Base-by-base conservation (phyloP, 37 sponge, comb jelly and placozoan species). In the Axinella damicornis region DNA sequence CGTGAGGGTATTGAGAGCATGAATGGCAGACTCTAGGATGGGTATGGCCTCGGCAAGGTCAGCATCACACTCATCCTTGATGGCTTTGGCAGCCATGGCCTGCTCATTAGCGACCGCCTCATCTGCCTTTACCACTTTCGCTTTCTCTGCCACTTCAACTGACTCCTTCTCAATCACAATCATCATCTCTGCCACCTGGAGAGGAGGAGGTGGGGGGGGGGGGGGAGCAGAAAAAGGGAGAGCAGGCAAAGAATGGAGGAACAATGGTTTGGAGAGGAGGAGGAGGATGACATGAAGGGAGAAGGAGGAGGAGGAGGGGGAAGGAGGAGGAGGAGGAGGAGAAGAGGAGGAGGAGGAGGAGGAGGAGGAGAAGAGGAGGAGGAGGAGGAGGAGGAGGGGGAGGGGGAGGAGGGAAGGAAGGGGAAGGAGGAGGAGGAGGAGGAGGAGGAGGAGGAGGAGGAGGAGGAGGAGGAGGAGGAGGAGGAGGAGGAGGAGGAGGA, bases 31-130 rank as follows among this genome's bases (percentile, higher is more conserved):
- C 53, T 98, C 92, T 53, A 98, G 87, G 35, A 98, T 92, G 38
- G 99, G 99, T 21, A 98, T 89, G 41, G 99, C 99, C 59, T 85
- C 95, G 21, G 99, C 96, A 40, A 98, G 82, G 73, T 98, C 99
- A 73, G 96, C 90, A 73, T 98, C 99, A 78, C 99, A 98, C 80
- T 98, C 99, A 37, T 98, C 96, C 76, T 98, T 98, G 78, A 98
- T 98, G 67, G 94, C 96, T 67, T 96, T 89, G 65, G 99, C 99
- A 25, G 88, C 96, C 71, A 79, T 91, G 53, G 99, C 99, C 58
- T 98, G 99, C 74, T 98, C 74, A 65, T 98, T 98, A 53, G 99
- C 99, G 27, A 96, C 95, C 2, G 89, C 93, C 53, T 98, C 99
- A 65, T 98, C 99, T 35, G 91, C 95, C 73, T 98, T 98, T 28